Percentiles rank a stretch among this genome's conserved stretches.
Evolutionary conservation across 2,797 vertebrate genomes (phyloP).

Genomic region (Lepus townsendii): DNA sequence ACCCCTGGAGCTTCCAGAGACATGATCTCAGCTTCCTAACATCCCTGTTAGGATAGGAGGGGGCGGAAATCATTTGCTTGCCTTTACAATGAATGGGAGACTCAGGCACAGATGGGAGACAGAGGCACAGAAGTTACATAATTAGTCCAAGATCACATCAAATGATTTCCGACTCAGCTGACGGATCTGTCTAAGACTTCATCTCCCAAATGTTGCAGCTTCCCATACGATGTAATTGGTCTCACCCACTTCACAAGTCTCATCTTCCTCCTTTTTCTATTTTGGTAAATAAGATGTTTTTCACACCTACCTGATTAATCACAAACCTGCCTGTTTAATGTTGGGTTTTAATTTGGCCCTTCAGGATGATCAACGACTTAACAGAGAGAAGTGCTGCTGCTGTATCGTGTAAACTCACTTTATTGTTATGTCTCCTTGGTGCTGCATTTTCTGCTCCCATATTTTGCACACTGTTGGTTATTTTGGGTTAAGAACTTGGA

Average conservation of each 20-base stretch:
- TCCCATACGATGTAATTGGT: slow-evolving; percentile 51
- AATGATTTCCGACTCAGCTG: slow-evolving; percentile 64
- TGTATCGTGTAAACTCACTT: slow-evolving; percentile 36
- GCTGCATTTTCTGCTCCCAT: slow-evolving; percentile 46
- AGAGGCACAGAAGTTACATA: slow-evolving; percentile 67
- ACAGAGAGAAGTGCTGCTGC: slow-evolving; percentile 33
- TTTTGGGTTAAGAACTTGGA: slow-evolving; percentile 44
- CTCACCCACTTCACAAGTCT: neutral
- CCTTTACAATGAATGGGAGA: slow-evolving; percentile 48
- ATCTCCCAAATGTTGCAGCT: slow-evolving; percentile 49
- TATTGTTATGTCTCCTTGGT: slow-evolving; percentile 45
- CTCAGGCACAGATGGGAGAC: slow-evolving; percentile 61
- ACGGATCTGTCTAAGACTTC: slow-evolving; percentile 36
- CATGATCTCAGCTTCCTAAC: slow-evolving; percentile 61
- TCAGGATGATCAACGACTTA: slow-evolving; percentile 68
- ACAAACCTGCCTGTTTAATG: slow-evolving; percentile 55
- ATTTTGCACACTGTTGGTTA: slow-evolving; percentile 14
- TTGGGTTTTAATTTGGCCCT: slow-evolving; percentile 78
- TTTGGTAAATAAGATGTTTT: slow-evolving; percentile 77
- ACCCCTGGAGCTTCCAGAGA: slow-evolving; percentile 60
- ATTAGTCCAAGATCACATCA: slow-evolving; percentile 59
- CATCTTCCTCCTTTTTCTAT: slow-evolving; percentile 54
- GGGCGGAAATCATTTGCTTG: slow-evolving; percentile 52
- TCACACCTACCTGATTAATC: slow-evolving; percentile 64
- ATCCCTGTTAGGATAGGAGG: slow-evolving; percentile 62